Base-by-base conservation (phyloP, 2,888 invertebrate species). In the Cataglyphis cursor region DNA sequence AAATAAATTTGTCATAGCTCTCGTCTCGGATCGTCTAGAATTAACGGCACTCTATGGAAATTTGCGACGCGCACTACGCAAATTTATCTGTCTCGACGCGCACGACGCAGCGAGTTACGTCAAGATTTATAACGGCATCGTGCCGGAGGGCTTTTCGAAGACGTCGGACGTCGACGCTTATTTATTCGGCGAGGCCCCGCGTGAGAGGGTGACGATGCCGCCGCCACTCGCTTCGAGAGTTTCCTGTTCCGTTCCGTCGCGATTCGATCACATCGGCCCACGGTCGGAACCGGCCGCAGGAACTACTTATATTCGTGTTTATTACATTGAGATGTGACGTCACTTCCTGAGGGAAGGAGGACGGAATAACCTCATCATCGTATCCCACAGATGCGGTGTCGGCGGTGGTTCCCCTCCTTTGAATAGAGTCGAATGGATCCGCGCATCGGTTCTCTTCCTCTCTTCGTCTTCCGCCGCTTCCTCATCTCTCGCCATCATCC, bases 281-380 rank as follows among this genome's bases (percentile, higher is more conserved):
- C 82, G 83, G 83, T 85, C 85, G 85, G 90, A 82, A 89, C 88
- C 81, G 82, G 82, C 82, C 87, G 85, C 90, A 90, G 89, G 91
- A 90, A 90, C 90, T 84, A 86, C 89, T 93, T 89, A 90, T 92
- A 91, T 92, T 92, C 92, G 90, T 93, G 87, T 92, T 90, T 92
- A 90, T 92, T 88, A 92, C 92, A 90, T 92, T 91, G 92, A 88
- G 88, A 92, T 88, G 87, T 92, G 92, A 93, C 92, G 93, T 93
- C 93, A 93, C 88, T 91, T 92, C 92, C 93, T 89, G 91, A 89
- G 92, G 91, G 91, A 92, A 91, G 88, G 90, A 92, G 91, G 90
- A 90, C 93, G 93, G 93, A 93, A 93, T 93, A 93, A 93, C 92
- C 92, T 93, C 92, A 93, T 93, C 92, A 93, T 88, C 91, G 91